A percentile compares a stretch with the other conserved stretches of the same genome.
These are phyloP conservation scores for Poeciliopsis turrubarensis DNA, from an alignment of 2,113 vertebrate genomes.

Conservation along the genomic window DNA sequence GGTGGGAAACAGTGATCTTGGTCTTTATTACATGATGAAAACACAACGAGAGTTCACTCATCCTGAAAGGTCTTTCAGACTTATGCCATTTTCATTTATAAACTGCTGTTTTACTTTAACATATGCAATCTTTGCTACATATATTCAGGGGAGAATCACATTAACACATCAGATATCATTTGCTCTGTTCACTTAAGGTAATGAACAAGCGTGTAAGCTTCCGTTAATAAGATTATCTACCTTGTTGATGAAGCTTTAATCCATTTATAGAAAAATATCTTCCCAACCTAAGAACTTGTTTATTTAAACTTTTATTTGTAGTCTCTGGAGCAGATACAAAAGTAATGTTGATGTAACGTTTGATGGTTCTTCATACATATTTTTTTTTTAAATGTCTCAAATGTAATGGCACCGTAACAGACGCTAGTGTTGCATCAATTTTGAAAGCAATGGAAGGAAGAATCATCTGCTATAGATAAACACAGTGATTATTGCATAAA, in stretches of 20 bases:
- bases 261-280: too few relatives aligned
- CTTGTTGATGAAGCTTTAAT: too few relatives aligned
- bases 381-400: background rate
- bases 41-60: background rate
- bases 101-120: background rate
- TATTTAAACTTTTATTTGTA: background rate
- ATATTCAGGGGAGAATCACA: background rate
- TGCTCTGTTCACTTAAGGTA: too few relatives aligned
- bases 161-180: too few relatives aligned
- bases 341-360: background rate
- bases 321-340: background rate
- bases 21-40: background rate
- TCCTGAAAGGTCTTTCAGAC: background rate
- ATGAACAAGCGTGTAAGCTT: too few relatives aligned
- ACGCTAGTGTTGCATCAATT: too few relatives aligned
- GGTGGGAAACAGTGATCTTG: slow-evolving; percentile 74
- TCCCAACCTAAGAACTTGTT: background rate
- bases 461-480: too few relatives aligned
- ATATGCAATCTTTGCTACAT: background rate
- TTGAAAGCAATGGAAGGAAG: too few relatives aligned
- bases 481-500: too few relatives aligned
- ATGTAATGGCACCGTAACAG: too few relatives aligned
- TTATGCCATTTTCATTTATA: background rate
- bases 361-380: background rate
- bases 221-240: too few relatives aligned